These are phyloP conservation scores for Nomada goodeniana DNA, from an alignment of 2,888 invertebrate species.

Conservation along the genomic window DNA sequence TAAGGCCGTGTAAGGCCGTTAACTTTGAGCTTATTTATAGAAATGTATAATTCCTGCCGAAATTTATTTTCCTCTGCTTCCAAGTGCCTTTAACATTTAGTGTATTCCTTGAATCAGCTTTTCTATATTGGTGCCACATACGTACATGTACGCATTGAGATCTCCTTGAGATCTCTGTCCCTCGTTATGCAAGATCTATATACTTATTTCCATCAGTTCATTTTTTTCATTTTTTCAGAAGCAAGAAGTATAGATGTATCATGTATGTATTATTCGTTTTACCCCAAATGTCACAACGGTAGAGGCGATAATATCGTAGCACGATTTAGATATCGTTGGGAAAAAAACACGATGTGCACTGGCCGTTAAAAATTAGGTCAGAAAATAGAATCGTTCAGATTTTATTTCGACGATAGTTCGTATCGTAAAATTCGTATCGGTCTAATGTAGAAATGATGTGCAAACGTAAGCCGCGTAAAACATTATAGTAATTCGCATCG, in stretches of 20 bases:
- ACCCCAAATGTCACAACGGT: not conserved
- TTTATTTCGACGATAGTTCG: conserved; percentile 19
- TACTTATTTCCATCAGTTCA: not conserved
- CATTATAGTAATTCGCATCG: not conserved
- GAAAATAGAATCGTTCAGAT: conserved; percentile 11
- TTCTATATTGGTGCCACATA: conserved; percentile 30
- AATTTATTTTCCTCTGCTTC: conserved; percentile 3
- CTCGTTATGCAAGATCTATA: conserved; percentile 2
- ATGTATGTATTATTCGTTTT: not conserved
- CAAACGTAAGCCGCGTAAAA: not conserved
- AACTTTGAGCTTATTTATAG: not conserved
- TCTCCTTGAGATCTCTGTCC: not conserved
- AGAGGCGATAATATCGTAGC: not conserved
- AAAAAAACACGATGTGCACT: not conserved
- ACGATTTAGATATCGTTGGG: not conserved
- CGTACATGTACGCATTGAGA: not conserved
- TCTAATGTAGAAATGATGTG: conserved; percentile 2
- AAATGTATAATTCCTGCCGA: not conserved
- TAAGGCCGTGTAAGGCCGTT: not conserved
- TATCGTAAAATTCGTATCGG: not conserved
- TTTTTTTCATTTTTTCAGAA: not conserved
- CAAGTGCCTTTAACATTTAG: too few relatives aligned
- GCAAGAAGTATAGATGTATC: too few relatives aligned
- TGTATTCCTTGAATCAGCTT: not conserved
- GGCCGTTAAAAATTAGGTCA: conserved; percentile 25